Percentiles rank a stretch among this genome's conserved stretches.
These are phyloP conservation scores for Lissonota sp. DNA, from an alignment of 2,888 invertebrate genomes.

Conservation along the genomic window DNA sequence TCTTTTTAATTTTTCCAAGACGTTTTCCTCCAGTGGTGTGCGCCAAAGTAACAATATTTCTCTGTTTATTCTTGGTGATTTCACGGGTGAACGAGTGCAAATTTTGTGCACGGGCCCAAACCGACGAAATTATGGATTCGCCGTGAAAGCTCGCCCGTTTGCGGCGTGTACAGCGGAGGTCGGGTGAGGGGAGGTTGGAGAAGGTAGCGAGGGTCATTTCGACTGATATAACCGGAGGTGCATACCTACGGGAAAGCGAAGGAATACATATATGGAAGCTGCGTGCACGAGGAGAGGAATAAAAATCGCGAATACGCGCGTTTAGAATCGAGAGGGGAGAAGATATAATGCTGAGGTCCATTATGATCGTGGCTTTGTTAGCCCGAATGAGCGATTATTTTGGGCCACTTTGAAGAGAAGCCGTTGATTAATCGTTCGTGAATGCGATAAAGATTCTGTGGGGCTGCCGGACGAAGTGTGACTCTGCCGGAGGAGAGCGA, in stretches of 20 bases:
- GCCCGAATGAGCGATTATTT: conserved; percentile 34
- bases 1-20: not conserved
- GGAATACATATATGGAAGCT: not conserved
- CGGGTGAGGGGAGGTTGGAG: conserved; percentile 18
- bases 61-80: too few species aligned
- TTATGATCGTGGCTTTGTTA: not conserved
- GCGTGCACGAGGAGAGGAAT: not conserved
- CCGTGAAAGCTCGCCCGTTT: conserved; percentile 47
- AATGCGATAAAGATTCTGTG: conserved; percentile 46
- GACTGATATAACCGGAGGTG: not conserved
- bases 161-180: conserved; percentile 6
- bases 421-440: conserved; percentile 29
- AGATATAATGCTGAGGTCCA: too few species aligned
- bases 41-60: too few species aligned
- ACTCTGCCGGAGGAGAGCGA: conserved; percentile 53
- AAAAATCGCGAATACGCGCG: not conserved
- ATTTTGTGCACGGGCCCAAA: too few species aligned
- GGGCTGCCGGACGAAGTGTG: conserved; percentile 35
- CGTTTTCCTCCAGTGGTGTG: not conserved
- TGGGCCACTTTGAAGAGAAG: not conserved
- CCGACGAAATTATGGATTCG: conserved; percentile 56
- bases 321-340: not conserved
- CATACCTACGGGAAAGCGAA: not conserved
- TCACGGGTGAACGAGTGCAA: too few species aligned
- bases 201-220: not conserved